Evolutionary conservation across 2,888 invertebrate species (phyloP).

Genomic region (Papilio elwesi): DNA sequence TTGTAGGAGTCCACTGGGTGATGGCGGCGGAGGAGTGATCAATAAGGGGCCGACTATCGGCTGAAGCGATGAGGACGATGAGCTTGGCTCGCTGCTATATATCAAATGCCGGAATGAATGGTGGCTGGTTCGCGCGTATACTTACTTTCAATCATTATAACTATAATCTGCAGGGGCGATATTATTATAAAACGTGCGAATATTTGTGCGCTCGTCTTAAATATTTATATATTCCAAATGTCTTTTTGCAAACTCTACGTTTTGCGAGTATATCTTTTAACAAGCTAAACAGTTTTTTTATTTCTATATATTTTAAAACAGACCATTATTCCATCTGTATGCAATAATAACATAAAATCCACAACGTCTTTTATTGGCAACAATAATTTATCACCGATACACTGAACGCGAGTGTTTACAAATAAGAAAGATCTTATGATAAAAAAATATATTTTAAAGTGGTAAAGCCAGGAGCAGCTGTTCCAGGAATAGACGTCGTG

Average conservation of each 20-base stretch:
- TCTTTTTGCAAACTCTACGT: conserved; percentile 13
- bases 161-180: background rate
- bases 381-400: background rate
- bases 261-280: background rate
- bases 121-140: no score
- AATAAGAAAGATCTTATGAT: background rate
- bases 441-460: background rate
- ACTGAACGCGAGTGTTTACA: background rate
- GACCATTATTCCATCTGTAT: conserved; percentile 2
- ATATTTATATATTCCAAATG: conserved; percentile 13
- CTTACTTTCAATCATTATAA: background rate
- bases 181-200: conserved; percentile 15
- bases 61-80: no score
- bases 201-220: conserved; percentile 8
- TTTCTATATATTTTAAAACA: background rate
- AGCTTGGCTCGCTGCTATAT: no score
- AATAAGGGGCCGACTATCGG: no score
- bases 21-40: no score
- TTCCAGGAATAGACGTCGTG: no score
- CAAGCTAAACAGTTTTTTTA: conserved; percentile 19
- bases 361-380: background rate
- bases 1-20: no score
- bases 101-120: no score
- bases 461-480: no score
- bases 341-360: conserved; percentile 5